Evolutionary conservation across 1,140 invertebrate species (phyloP).

Genomic region (Samia ricini): DNA sequence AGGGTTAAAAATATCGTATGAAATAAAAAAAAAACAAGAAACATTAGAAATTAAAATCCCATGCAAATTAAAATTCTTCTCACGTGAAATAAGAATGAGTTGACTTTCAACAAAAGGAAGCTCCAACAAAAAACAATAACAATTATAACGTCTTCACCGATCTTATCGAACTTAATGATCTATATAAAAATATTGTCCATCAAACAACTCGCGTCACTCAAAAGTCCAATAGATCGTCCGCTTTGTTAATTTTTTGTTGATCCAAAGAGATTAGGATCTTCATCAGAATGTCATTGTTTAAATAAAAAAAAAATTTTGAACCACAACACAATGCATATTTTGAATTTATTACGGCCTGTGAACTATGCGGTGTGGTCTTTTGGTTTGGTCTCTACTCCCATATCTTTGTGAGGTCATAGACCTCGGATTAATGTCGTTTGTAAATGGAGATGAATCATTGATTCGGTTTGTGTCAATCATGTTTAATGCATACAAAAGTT

Average conservation of each 20-base stretch:
- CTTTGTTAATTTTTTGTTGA: conserved; percentile 51
- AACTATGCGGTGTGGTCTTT: conserved; percentile 50
- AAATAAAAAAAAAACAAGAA: no score
- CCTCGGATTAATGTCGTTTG: conserved; percentile 42
- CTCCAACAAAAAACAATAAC: conserved; percentile 33
- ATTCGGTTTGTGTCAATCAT: conserved; percentile 6
- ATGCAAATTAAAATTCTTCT: conserved; percentile 17
- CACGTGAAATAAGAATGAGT: conserved; percentile 26
- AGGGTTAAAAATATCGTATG: no score
- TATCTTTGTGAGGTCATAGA: conserved; percentile 43
- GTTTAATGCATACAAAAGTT: conserved; percentile 5
- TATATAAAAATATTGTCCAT: conserved; percentile 52
- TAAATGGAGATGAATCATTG: conserved; percentile 4
- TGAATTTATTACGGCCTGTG: conserved; percentile 71
- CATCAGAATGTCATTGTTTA: conserved; percentile 57
- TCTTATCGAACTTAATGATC: conserved; percentile 65
- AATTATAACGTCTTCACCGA: conserved; percentile 37
- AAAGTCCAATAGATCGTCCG: conserved; percentile 33
- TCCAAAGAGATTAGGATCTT: conserved; percentile 42
- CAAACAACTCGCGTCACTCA: conserved; percentile 30
- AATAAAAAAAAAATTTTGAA: conserved; percentile 32
- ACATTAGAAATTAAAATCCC: no score
- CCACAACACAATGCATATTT: conserved; percentile 70
- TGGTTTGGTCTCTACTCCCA: conserved; percentile 27
- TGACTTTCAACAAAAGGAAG: conserved; percentile 8